Evolutionary conservation across 1,140 invertebrate species (phyloP).

Genomic region (Heliconius congener): DNA sequence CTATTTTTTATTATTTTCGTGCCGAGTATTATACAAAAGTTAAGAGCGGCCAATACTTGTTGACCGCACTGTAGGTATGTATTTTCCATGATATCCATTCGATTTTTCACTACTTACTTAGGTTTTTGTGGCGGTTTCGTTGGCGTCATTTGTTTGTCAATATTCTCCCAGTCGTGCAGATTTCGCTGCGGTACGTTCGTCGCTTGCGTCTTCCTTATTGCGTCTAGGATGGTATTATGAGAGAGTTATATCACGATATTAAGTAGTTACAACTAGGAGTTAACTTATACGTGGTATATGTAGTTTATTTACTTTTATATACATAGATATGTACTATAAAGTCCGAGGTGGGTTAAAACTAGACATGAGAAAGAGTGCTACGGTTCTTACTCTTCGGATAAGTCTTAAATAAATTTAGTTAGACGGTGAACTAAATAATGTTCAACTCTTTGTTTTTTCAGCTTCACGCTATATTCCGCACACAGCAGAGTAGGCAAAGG

Average conservation of each 20-base stretch:
- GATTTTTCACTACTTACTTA: slow-evolving; percentile 35
- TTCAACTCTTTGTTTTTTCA: neutral
- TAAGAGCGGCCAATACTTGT: no score
- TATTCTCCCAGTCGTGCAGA: slow-evolving; percentile 72
- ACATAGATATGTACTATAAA: neutral
- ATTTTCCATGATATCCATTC: no score
- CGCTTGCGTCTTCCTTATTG: slow-evolving; percentile 82
- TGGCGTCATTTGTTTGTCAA: slow-evolving; percentile 62
- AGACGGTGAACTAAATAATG: no score
- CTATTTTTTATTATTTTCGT: no score
- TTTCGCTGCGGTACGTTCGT: slow-evolving; percentile 68
- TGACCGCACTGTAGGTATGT: no score
- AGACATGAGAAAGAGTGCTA: neutral
- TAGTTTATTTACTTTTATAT: neutral
- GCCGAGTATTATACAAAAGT: no score
- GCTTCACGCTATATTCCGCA: no score
- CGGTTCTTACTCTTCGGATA: neutral
- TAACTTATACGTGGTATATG: neutral
- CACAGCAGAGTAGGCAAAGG: no score
- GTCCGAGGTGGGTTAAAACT: neutral
- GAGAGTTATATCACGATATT: neutral
- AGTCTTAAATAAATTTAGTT: no score
- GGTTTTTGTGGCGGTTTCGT: slow-evolving; percentile 52
- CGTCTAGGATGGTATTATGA: slow-evolving; percentile 48
- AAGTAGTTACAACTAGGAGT: neutral